These are phyloP conservation scores for Drosophila kokeensis DNA, from an alignment of 2,888 invertebrate genomes.

Conservation along the genomic window DNA sequence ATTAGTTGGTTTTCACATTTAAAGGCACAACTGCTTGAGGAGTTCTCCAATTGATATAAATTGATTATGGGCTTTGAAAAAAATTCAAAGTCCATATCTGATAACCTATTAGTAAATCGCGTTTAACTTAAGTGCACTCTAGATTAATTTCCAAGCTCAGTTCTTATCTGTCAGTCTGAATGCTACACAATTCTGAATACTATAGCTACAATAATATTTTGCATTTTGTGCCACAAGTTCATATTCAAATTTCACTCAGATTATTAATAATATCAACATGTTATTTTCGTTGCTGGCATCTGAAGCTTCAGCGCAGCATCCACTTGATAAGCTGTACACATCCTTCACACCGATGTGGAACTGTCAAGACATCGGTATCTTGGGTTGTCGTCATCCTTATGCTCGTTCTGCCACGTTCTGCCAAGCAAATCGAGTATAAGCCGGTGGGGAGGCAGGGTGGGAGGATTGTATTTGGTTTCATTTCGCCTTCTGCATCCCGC, in stretches of 20 bases:
- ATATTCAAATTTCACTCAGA: conserved; percentile 4
- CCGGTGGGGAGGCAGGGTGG: conserved; percentile 15
- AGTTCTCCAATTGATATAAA: neutral
- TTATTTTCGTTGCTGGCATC: conserved; percentile 2
- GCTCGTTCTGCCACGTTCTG: conserved; percentile 16
- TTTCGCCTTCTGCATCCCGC: conserved; percentile 40
- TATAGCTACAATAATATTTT: neutral
- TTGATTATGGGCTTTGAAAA: neutral
- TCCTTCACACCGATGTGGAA: conserved; percentile 38
- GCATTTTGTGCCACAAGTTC: neutral
- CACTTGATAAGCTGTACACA: conserved; percentile 43
- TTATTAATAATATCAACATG: conserved; percentile 13
- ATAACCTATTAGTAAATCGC: neutral
- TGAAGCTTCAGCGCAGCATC: conserved; percentile 2
- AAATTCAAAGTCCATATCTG: neutral
- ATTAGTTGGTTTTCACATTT: neutral
- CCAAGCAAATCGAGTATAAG: conserved; percentile 59
- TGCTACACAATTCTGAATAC: neutral
- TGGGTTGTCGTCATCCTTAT: conserved; percentile 35
- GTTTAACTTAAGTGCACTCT: neutral
- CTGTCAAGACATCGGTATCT: conserved; percentile 28
- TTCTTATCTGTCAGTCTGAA: neutral
- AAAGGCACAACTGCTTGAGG: neutral
- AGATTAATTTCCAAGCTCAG: neutral
- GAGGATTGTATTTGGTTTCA: conserved; percentile 33